Conservation (phyloP, 2,113 vertebrate species). For the Osmerus eperlanus region DNA sequence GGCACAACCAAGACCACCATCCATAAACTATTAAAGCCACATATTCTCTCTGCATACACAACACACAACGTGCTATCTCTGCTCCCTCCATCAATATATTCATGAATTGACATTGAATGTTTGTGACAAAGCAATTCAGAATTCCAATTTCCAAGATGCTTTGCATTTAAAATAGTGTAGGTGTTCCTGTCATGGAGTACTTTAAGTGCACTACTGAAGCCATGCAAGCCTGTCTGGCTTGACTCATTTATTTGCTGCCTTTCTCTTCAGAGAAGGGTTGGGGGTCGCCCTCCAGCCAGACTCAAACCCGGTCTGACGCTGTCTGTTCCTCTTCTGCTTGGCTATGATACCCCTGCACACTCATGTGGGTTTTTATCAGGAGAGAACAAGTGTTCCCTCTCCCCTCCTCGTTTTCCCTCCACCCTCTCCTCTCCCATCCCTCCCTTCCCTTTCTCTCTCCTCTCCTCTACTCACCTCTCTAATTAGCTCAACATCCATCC, state of each 20-base stretch:
- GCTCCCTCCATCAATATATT: constrained; percentile 17
- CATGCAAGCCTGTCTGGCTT: not conserved
- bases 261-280: too few relatives aligned
- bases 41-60: constrained; percentile 29
- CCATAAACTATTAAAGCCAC: constrained; percentile 1
- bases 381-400: constrained; percentile 1
- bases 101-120: constrained; percentile 54
- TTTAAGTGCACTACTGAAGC: constrained; percentile 41
- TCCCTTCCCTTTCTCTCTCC: not conserved
- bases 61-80: too few relatives aligned
- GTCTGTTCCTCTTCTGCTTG: constrained; percentile 7
- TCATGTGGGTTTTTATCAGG: too few relatives aligned
- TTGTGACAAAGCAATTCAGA: constrained; percentile 63
- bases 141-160: constrained; percentile 56
- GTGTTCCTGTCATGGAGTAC: constrained; percentile 49
- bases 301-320: not conserved
- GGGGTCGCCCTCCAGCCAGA: too few relatives aligned
- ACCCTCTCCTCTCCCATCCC: constrained; percentile 10
- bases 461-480: not conserved
- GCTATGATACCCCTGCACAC: not conserved
- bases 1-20: constrained; percentile 34
- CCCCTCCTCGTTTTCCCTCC: constrained; percentile 35
- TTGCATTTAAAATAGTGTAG: constrained; percentile 47
- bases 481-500: constrained; percentile 71
- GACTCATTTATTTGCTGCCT: constrained; percentile 9